These are phyloP conservation scores for Brachypteracias leptosomus DNA, from an alignment of 2,113 vertebrate genomes.

Conservation along the genomic window DNA sequence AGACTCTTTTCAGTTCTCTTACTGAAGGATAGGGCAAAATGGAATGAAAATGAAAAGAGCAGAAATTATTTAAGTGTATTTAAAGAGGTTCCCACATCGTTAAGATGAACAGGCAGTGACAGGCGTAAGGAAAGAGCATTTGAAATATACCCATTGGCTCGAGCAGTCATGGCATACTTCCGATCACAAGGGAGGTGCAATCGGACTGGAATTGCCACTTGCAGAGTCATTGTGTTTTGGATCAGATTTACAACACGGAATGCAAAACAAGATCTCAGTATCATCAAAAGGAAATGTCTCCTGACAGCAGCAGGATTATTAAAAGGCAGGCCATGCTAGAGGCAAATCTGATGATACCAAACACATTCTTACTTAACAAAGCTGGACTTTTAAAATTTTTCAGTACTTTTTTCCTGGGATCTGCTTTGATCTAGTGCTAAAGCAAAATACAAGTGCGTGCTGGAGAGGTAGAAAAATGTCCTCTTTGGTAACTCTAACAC, in stretches of 20 bases:
- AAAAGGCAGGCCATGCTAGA: neutral
- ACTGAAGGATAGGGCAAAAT: neutral
- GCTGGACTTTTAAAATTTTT: neutral
- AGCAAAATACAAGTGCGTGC: neutral
- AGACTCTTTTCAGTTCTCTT: neutral
- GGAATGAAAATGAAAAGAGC: neutral
- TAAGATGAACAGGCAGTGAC: neutral
- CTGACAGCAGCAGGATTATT: neutral
- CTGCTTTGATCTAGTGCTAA: neutral
- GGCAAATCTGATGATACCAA: neutral
- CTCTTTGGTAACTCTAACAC: neutral
- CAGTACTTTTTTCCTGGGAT: neutral
- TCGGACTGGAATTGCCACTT: neutral
- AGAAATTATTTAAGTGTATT: neutral
- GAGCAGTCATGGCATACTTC: neutral
- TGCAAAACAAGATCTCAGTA: neutral
- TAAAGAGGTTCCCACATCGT: neutral
- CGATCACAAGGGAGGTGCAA: neutral
- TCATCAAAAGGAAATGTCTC: neutral
- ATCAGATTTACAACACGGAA: neutral
- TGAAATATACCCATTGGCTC: neutral
- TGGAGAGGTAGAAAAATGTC: neutral
- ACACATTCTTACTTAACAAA: neutral
- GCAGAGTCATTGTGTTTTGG: neutral
- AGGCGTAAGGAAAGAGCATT: neutral